A percentile compares a stretch with the other conserved stretches of the same genome.
phyloP scores from a whole-genome alignment of 2,888 invertebrate species.

The Drosophila phalerata region DNA sequence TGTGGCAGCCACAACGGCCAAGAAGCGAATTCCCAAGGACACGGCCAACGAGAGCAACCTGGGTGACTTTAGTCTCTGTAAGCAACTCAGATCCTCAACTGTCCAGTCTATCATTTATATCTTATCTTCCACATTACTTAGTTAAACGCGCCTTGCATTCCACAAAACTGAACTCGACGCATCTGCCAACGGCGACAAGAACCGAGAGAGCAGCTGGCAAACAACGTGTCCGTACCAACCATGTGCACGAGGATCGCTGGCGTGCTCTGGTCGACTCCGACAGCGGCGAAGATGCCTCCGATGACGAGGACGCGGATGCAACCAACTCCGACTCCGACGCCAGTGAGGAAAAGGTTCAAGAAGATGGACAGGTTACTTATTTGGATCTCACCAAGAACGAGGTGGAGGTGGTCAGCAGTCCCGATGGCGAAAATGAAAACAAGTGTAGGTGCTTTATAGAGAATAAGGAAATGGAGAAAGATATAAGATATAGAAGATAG shows the following conservation, averaged over 20 bases:
- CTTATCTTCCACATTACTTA: neutral
- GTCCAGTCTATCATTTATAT: no score
- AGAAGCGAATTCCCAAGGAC: slow-evolving; percentile 19
- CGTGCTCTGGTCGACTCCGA: slow-evolving; percentile 66
- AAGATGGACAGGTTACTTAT: slow-evolving; percentile 70
- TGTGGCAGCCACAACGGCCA: slow-evolving; percentile 24
- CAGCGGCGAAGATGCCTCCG: slow-evolving; percentile 75
- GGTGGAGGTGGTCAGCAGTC: slow-evolving; percentile 68
- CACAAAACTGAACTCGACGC: slow-evolving; percentile 82
- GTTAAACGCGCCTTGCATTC: slow-evolving; percentile 58
- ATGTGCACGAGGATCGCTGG: slow-evolving; percentile 68
- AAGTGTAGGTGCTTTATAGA: neutral
- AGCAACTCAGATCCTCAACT: slow-evolving; percentile 32
- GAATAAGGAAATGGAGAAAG: neutral
- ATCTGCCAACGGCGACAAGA: slow-evolving; percentile 45
- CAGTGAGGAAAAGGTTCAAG: slow-evolving; percentile 16
- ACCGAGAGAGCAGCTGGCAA: slow-evolving; percentile 16
- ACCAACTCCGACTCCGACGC: slow-evolving; percentile 43
- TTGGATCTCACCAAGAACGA: slow-evolving; percentile 81
- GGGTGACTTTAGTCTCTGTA: slow-evolving; percentile 83
- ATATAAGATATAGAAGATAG: neutral
- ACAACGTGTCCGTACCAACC: slow-evolving; percentile 40
- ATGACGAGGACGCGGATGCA: slow-evolving; percentile 74
- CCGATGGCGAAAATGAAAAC: slow-evolving; percentile 7
- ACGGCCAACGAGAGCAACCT: slow-evolving; percentile 72